Evolutionary conservation across 2,113 vertebrate species (phyloP), one percentile per base, ranked within the genome.

Genomic region (Pyxicephalus adspersus): DNA sequence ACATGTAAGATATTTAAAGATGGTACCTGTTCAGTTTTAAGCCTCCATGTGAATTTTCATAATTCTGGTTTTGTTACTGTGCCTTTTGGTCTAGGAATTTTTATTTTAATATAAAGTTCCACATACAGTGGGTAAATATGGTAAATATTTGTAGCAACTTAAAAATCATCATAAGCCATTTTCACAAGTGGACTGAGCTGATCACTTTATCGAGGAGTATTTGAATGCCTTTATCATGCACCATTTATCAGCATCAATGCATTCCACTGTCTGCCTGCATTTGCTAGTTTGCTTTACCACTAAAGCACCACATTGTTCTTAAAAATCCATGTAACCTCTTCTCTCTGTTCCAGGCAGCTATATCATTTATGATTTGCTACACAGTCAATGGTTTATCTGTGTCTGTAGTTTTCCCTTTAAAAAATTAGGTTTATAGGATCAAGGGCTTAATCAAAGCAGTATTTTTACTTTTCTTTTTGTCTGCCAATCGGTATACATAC

Each of bases 1-100:
- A 94, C 85, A 90, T 83, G 87, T 92, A 92, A 94, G 90, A 92
- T 94, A 91, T 89, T 90, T 84, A 94, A 93, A 90, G 89, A 94
- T 87, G 93, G 94, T 93, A 92, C 95, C 88, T 88, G 90, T 94
- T 88, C 87, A 9, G 90, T 87, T 90, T 90, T 87, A 91, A 85
- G 84, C 89, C 90, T 89, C 88, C 85, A 87, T 91, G 88, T 90
- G 89, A 91, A 92, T 89, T 88, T 91, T 20, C 85, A 90, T 91
- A 86, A 87, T 92, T 87, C 91, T 90, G 92, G 92, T 85, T 84
- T 92, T 90, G 88, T 85, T 93, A 91, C 90, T 91, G 94, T 96
- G 94, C 95, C 95, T 97, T 94, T 51, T 61, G 15, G 19, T 15
- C 13, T 63, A 50, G 20, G 29, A 20, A 25, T 38, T 31, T 38